These are phyloP conservation scores for Eleutherodactylus coqui DNA, from an alignment of 2,797 vertebrate species.

Conservation along the genomic window DNA sequence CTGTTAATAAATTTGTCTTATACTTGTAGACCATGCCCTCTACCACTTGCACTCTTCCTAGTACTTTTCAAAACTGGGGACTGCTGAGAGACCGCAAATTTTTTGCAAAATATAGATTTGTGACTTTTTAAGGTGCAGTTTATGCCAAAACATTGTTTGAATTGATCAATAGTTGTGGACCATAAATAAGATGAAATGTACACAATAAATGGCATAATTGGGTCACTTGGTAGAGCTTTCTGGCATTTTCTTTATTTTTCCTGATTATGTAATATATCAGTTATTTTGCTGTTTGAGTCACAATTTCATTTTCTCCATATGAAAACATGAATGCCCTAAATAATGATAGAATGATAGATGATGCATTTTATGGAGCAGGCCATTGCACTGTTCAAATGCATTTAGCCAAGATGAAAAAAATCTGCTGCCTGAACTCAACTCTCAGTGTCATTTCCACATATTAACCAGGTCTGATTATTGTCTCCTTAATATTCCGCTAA, in stretches of 20 bases:
- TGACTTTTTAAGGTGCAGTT: no score
- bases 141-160: no score
- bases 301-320: neutral
- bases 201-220: neutral
- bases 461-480: conserved; percentile 21
- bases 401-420: neutral
- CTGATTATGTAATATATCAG: neutral
- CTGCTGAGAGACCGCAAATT: no score
- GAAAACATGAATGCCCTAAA: neutral
- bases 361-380: neutral
- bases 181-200: no score
- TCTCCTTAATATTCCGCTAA: conserved; percentile 39
- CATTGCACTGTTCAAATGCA: neutral
- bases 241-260: neutral
- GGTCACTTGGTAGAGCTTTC: neutral
- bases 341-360: neutral
- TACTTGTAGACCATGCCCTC: no score
- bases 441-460: conserved; percentile 15
- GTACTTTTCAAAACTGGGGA: no score
- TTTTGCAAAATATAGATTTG: no score
- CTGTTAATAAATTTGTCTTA: no score
- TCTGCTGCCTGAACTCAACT: neutral
- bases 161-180: no score
- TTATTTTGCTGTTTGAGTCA: neutral
- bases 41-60: no score